Evolutionary conservation across 2,797 vertebrate genomes (phyloP).

Genomic region (Cygnus olor): DNA sequence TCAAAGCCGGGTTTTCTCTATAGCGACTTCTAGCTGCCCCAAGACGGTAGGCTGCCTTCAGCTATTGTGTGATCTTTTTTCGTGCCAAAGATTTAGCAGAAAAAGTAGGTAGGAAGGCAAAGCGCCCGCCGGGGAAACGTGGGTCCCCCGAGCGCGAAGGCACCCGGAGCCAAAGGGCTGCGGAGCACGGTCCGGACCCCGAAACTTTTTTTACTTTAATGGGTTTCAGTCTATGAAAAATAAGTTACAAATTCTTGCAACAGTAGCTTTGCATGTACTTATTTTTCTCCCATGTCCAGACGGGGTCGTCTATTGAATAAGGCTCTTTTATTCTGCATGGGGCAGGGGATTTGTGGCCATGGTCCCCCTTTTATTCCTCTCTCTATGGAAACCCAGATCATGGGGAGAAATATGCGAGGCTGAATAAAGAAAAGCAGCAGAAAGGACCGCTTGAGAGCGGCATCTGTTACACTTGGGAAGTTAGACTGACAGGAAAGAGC

Average conservation of each 20-base stretch:
- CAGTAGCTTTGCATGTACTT: constrained; percentile 87
- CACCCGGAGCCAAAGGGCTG: background rate
- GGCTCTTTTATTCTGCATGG: constrained; percentile 93
- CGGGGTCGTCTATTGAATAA: constrained; percentile 91
- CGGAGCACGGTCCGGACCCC: background rate
- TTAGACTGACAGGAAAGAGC: constrained; percentile 93
- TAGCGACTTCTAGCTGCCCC: constrained; percentile 65
- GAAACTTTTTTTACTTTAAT: constrained; percentile 65
- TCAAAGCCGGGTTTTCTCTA: constrained; percentile 49
- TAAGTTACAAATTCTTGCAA: constrained; percentile 86
- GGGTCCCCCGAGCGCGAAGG: background rate
- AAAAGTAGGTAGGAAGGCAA: background rate
- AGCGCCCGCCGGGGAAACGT: background rate
- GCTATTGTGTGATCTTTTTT: constrained; percentile 49
- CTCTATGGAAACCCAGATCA: constrained; percentile 98
- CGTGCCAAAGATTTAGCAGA: constrained; percentile 46
- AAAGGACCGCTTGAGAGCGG: constrained; percentile 93
- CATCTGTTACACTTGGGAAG: constrained; percentile 99
- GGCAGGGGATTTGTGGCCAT: constrained; percentile 91
- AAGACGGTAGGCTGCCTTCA: constrained; percentile 30
- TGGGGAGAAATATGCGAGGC: constrained; percentile 92
- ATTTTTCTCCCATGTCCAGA: constrained; percentile 85
- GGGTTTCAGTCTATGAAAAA: constrained; percentile 73
- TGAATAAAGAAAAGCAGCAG: constrained; percentile 94
- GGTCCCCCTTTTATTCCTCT: constrained; percentile 94